Base-by-base conservation (phyloP, 2,888 invertebrate species). In the Ceratothoa steindachneri region DNA sequence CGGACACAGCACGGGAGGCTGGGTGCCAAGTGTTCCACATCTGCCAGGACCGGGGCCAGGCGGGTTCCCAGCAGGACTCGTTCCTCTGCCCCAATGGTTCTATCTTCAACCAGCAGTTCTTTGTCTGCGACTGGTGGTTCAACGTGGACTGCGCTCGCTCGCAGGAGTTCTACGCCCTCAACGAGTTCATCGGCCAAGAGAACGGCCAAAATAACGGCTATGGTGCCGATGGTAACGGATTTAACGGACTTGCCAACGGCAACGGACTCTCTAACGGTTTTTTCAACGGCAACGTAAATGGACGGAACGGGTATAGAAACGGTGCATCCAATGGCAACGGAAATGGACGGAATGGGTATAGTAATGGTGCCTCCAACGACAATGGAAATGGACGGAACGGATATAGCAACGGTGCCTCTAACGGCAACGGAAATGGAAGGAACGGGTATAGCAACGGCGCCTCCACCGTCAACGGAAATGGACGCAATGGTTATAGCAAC, bases 51-150 rank as follows among this genome's bases (percentile, higher is more conserved):
- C 27, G 65, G n/a, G n/a, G n/a, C n/a, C n/a, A n/a, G n/a, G 71
- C 27, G 27, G 69, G 24, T 15, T 52, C 53, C 15, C 67, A 67
- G 31, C 51, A 64, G 60, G 73, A 73, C 51, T 89, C 89, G 0
- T 89, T 89, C 82, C 85, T 90, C 4, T 90, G 89, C 80, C 89
- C 89, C 3, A 88, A 89, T 81, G 89, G 90, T 73, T 89, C 89
- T 4, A 84, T 89, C n/a, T 90, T 90, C 83, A 89, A 89, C 81
- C 89, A 90, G 83, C 87, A 87, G 66, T 86, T 89, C 1, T 85
- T 88, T 69, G 89, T 89, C 1, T 89, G 89, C 80, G 89, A 89
- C 81, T 89, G 89, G 89, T 89, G 89, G 89, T 88, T 87, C 85
- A 89, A 89, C 81, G 89, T 89, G 0, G 86, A 88, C 77, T 89